Base-by-base conservation (phyloP, 2,888 invertebrate species). In the Agrochola lychnidis region DNA sequence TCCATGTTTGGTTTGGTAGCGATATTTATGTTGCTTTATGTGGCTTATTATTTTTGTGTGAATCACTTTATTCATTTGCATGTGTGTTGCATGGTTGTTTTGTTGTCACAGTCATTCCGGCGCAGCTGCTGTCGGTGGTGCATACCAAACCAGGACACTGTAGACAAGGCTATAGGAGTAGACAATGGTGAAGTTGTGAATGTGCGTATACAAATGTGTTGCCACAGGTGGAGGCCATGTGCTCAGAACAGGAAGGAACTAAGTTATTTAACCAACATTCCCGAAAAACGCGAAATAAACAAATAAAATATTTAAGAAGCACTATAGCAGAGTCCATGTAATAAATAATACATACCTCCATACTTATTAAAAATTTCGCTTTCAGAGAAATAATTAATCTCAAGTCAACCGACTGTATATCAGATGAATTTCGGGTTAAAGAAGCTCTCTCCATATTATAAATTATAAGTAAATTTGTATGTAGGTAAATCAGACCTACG, bases 41-140 rank as follows among this genome's bases (percentile, higher is more conserved):
- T 86, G 78, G 72, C 78, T 79, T 84, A 75, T 86, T 89, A 85
- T 84, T 88, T 87, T 88, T 84, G 89, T 88, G 83, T 90, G 62
- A 77, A 86, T 91, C 81, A 85, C 45, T 78, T 88, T 90, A 71
- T 87, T 85, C 79, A 90, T 90, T 89, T 91, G 94, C 94, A 94
- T 94, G 93, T 90, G 86, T 94, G 93, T 95, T 94, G 96, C 95
- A 95, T 95, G 95, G 89, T 93, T 94, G 92, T 94, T 93, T 92
- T 94, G 92, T 94, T 94, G 93, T 92, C 92, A 89, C 95, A 96
- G 96, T 94, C 95, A 86, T 91, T 95, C 89, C 93, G 95, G 92
- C 95, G 95, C 90, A 90, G 94, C 76, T 95, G 96, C 93, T 95
- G 96, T 89, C 92, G 92, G 73, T 95, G 95, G 96, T 96, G 96